A percentile compares a stretch with the other conserved stretches of the same genome.
Conservation (phyloP, 2,113 vertebrate species). For the Gymnogyps californianus region DNA sequence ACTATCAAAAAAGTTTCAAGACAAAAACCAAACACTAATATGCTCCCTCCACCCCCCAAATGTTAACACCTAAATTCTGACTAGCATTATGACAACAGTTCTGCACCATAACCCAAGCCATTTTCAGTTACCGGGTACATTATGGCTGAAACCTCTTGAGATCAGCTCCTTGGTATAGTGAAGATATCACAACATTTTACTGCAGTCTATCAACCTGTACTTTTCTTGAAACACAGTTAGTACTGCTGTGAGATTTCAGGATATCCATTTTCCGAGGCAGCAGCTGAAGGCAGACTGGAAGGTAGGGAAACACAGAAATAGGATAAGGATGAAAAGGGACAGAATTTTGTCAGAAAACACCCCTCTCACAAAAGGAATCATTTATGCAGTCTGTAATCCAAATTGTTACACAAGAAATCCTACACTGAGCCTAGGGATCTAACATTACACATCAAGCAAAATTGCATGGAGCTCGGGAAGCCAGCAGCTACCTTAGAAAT, state of each 20-base stretch:
- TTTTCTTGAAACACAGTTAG: not conserved
- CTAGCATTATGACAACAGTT: not conserved
- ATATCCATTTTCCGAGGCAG: not conserved
- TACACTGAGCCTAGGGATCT: not conserved
- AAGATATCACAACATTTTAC: not conserved
- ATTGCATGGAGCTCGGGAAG: not conserved
- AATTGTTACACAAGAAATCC: slow-evolving; percentile 25
- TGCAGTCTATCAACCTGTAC: not conserved
- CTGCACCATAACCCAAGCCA: not conserved
- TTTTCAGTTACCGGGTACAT: not conserved
- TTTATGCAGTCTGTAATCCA: not conserved
- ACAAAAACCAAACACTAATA: not conserved
- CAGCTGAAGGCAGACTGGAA: not conserved
- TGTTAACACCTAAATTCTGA: not conserved
- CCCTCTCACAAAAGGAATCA: not conserved
- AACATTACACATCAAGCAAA: not conserved
- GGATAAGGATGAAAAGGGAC: not conserved
- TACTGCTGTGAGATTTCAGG: not conserved
- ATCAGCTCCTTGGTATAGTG: not conserved
- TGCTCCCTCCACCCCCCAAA: accelerated
- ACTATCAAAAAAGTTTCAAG: not conserved
- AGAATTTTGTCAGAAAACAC: not conserved
- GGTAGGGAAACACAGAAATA: not conserved
- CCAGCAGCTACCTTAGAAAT: not conserved
- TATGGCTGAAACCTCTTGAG: not conserved